Percentiles rank a stretch among this genome's conserved stretches.
These are phyloP conservation scores for Poeciliopsis occidentalis DNA, from an alignment of 2,113 vertebrate species.

Conservation along the genomic window DNA sequence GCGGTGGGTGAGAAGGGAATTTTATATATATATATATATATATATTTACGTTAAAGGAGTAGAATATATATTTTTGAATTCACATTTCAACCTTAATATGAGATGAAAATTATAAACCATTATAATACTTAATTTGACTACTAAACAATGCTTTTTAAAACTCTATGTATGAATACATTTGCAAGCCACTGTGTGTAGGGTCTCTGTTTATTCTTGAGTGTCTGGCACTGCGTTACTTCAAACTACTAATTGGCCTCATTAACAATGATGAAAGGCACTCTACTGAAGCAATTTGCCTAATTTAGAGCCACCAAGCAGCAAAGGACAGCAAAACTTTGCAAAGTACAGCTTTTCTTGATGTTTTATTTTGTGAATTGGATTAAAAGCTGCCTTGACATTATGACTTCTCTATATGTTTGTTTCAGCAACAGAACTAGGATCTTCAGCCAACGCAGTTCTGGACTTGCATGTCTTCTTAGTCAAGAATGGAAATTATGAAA, in stretches of 20 bases:
- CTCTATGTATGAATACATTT: not conserved
- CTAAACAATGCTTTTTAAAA: no score
- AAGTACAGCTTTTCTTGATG: not conserved
- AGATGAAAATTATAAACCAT: no score
- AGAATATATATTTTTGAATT: no score
- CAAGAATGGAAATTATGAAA: not conserved
- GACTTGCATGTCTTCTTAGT: not conserved
- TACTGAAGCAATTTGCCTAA: not conserved
- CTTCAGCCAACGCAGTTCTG: constrained; percentile 1
- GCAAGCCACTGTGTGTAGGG: not conserved
- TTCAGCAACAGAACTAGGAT: not conserved
- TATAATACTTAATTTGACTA: no score
- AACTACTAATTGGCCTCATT: not conserved
- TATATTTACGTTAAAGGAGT: no score
- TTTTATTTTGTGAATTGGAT: not conserved
- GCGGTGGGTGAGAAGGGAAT: no score
- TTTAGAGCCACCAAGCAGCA: not conserved
- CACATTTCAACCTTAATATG: no score
- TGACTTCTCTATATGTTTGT: constrained; percentile 19
- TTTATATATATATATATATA: no score
- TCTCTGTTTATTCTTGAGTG: not conserved
- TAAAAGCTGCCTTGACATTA: not conserved
- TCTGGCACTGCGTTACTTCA: not conserved
- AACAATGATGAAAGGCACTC: not conserved
- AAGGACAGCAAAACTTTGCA: not conserved